Evolutionary conservation across 2,113 vertebrate species (phyloP), one percentile per base, ranked within the genome.

Genomic region (Anhinga rufa): DNA sequence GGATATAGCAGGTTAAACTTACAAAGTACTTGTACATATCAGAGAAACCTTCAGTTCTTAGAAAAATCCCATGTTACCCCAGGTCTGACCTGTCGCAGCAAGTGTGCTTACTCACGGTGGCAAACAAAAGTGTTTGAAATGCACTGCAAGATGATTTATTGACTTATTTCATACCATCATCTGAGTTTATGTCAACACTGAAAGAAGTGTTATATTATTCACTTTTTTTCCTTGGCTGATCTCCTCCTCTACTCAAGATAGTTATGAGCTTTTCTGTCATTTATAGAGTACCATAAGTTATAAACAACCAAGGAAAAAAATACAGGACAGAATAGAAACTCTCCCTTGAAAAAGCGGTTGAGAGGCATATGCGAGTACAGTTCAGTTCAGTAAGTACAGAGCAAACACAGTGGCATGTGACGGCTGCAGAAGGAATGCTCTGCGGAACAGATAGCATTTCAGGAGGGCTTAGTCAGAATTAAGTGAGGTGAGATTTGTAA

Each of bases 11-110:
- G 76, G 88, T 91, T 90, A 92, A 96, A 91, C 6, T 68, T 88
- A 75, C 34, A 61, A 97, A 97, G 64, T 76, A 85, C 25, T 84
- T 88, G 51, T 70, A 90, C 44, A 15, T 91, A 95, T 60, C 31
- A 90, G 70, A 51, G 55, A 97, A 97, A 76, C 12, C 26, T 62
- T 94, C 62, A 72, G 29, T 96, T 96, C 96, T 96, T 89, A 97
- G 94, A 93, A 92, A 96, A 97, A 77, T 17, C 29, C 19, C 26
- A 10, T 61, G 34, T 90, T 94, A 84, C 78, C 90, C 44, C 28
- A 88, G 66, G 77, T 64, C 75, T 94, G 89, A 88, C 84, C 71
- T 84, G 52, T 93, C 66, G 96, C 64, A 81, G 87, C 70, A 97
- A 94, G 84, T 36, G 7, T 46, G 70, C 70, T 95, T 77, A 91